Evolutionary conservation across 2,888 invertebrate species (phyloP).

Genomic region (Protodeltote pygarga): DNA sequence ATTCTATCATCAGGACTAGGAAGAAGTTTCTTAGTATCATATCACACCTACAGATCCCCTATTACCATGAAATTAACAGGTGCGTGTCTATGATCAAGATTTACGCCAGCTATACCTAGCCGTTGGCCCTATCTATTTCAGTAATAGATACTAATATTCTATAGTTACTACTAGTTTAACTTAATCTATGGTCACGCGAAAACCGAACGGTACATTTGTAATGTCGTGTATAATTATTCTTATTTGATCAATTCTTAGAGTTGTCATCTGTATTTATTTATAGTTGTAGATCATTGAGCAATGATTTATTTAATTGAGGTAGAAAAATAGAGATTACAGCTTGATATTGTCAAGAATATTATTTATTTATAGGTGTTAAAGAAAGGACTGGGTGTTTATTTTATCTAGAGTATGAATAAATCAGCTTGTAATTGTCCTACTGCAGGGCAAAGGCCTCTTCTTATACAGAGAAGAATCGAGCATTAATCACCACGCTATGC

Average conservation of each 20-base stretch:
- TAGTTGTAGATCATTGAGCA: no score
- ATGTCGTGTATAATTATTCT: slow-evolving; percentile 25
- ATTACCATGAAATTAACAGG: slow-evolving; percentile 29
- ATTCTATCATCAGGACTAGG: background rate
- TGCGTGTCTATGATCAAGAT: slow-evolving; percentile 48
- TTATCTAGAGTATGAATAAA: no score
- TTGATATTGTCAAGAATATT: no score
- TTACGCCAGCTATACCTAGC: slow-evolving; percentile 17
- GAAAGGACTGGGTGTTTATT: no score
- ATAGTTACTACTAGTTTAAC: slow-evolving; percentile 21
- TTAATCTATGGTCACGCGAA: slow-evolving; percentile 48
- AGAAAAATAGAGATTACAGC: no score
- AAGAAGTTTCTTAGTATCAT: slow-evolving; percentile 2
- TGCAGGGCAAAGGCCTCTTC: no score
- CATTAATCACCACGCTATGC: no score
- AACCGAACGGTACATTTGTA: slow-evolving; percentile 33
- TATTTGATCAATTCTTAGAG: slow-evolving; percentile 4
- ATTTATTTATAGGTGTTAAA: no score
- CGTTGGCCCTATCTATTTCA: slow-evolving; percentile 32
- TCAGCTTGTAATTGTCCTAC: no score
- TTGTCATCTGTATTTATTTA: background rate
- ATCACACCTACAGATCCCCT: slow-evolving; percentile 16
- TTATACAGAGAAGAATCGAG: no score
- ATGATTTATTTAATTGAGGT: no score
- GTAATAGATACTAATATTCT: slow-evolving; percentile 45